Conservation (phyloP, 2,888 invertebrate species). For the Resseliella maxima region DNA sequence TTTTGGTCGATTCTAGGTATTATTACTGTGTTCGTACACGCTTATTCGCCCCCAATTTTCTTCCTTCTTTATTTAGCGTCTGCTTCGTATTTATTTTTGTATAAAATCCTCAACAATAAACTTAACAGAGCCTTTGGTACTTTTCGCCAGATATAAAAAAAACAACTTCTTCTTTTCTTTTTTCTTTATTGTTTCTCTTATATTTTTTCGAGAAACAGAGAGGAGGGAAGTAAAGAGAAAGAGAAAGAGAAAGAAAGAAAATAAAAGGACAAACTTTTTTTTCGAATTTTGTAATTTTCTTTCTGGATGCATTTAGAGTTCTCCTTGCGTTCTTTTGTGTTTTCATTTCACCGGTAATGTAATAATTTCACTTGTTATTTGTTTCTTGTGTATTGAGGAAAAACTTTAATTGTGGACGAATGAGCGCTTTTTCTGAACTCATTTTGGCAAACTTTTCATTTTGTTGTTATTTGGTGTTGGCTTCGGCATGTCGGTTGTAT, state of each 20-base stretch:
- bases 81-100: conserved; percentile 29
- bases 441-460: neutral
- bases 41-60: conserved; percentile 41
- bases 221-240: neutral
- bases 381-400: conserved; percentile 6
- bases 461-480: conserved; percentile 12
- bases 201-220: neutral
- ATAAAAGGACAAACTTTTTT: neutral
- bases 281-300: neutral
- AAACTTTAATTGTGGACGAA: conserved; percentile 38
- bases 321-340: neutral
- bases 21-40: conserved; percentile 27
- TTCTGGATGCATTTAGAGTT: neutral
- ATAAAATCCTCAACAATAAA: conserved; percentile 27
- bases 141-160: conserved; percentile 16
- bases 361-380: conserved; percentile 54
- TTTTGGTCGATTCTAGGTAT: conserved; percentile 45
- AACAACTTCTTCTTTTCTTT: neutral
- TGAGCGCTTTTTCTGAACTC: neutral
- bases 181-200: conserved; percentile 6
- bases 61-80: conserved; percentile 29
- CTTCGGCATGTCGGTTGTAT: neutral
- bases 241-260: neutral
- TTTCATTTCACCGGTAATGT: conserved; percentile 22
- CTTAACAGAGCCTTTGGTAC: conserved; percentile 44